Percentiles rank a stretch among this genome's conserved stretches.
Conservation (phyloP, 37 sponge, comb jelly and placozoan species). For the Amphimedon queenslandica region DNA sequence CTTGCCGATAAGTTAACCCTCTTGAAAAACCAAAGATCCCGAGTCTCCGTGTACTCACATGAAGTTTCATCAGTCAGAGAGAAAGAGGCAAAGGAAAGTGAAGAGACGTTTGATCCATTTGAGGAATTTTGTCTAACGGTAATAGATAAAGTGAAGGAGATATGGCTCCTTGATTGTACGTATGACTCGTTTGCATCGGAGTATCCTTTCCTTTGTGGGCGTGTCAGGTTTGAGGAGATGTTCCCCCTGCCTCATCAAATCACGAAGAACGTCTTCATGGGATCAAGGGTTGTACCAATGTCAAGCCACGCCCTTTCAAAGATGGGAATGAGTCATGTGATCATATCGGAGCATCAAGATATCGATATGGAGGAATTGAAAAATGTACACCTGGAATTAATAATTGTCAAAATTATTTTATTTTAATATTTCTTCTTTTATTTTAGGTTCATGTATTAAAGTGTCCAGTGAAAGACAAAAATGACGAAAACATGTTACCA, state of each 20-base stretch:
- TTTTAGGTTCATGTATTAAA: too few relatives aligned
- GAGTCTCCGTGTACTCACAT: constrained; percentile 8
- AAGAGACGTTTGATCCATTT: constrained; percentile 36
- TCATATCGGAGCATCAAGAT: constrained; percentile 26
- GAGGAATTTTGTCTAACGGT: constrained; percentile 58
- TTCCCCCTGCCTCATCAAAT: constrained; percentile 63
- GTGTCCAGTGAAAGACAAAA: constrained; percentile 39
- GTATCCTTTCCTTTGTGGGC: constrained; percentile 61
- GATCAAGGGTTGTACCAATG: constrained; percentile 43
- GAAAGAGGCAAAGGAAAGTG: neutral
- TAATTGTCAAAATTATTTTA: too few relatives aligned
- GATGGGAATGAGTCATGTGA: constrained; percentile 60
- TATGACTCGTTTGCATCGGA: constrained; percentile 35
- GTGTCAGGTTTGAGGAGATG: constrained; percentile 32
- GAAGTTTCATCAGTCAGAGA: neutral
- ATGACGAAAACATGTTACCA: constrained; percentile 29
- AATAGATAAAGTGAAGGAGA: constrained; percentile 36
- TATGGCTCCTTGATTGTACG: constrained; percentile 62
- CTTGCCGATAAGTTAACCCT: constrained; percentile 24
- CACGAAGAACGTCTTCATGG: constrained; percentile 38
- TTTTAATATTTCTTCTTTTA: too few relatives aligned
- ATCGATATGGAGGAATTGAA: constrained; percentile 41
- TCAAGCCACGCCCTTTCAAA: constrained; percentile 7
- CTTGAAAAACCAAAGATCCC: constrained; percentile 24
- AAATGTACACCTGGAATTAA: constrained; percentile 31